Evolutionary conservation across 1,140 invertebrate species (phyloP).

Genomic region (Eupristina koningsbergeri): DNA sequence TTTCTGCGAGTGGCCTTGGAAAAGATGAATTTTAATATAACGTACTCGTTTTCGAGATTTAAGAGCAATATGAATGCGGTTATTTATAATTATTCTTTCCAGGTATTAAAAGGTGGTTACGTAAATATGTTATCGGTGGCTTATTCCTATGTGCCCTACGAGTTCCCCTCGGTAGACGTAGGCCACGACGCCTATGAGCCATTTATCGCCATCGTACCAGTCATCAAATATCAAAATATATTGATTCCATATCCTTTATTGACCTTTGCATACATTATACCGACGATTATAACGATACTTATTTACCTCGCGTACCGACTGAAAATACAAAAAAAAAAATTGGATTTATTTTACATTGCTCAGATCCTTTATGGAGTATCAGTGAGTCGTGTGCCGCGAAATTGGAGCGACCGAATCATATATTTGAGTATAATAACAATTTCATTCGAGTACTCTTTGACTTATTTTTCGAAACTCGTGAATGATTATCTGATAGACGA

Average conservation of each 20-base stretch:
- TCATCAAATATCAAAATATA: not conserved
- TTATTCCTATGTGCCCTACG: not conserved
- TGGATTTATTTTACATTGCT: not conserved
- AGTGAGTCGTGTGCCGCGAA: no score
- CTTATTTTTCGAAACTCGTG: not conserved
- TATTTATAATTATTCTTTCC: not conserved
- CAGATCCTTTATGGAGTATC: not conserved
- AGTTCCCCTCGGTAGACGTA: not conserved
- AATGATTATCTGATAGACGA: not conserved
- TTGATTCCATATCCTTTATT: not conserved
- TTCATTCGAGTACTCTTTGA: not conserved
- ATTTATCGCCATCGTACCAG: not conserved
- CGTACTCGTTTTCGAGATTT: not conserved
- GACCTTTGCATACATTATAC: not conserved
- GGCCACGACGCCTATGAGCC: not conserved
- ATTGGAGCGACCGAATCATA: conserved; percentile 4
- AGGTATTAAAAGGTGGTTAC: not conserved
- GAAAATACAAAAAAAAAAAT: not conserved
- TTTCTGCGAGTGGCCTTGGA: not conserved
- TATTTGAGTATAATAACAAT: not conserved
- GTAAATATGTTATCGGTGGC: conserved; percentile 4
- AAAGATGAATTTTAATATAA: not conserved
- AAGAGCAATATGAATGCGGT: not conserved
- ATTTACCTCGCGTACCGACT: not conserved
- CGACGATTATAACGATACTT: not conserved